Conservation (phyloP, 37 sponge, comb jelly and placozoan genomes). For the Chondrilla cf. caribensis region DNA sequence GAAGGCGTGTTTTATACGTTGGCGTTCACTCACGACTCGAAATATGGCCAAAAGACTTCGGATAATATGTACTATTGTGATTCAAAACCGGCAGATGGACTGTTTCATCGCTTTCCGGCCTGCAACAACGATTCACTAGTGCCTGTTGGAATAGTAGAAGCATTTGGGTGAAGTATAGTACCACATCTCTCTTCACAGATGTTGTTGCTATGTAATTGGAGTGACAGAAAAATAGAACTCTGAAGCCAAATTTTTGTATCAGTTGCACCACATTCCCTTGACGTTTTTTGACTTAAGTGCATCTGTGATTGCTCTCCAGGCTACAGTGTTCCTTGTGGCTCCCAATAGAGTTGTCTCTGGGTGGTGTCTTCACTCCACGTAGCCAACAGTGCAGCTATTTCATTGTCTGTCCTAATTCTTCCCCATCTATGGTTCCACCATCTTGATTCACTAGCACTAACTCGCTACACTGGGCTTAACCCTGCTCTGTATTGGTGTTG, state of each 20-base stretch:
- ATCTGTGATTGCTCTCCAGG: background rate
- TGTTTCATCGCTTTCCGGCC: background rate
- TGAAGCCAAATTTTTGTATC: conserved; percentile 13
- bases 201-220: conserved; percentile 4
- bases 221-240: conserved; percentile 10
- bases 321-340: background rate
- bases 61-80: background rate
- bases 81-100: background rate
- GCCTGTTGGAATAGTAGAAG: background rate
- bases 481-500: background rate
- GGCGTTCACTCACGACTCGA: background rate
- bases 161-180: background rate
- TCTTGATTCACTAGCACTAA: background rate
- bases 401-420: background rate
- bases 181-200: background rate
- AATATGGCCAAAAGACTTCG: background rate
- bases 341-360: conserved; percentile 7
- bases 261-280: background rate
- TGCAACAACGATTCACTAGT: background rate
- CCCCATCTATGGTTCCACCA: conserved; percentile 7
- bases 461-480: background rate
- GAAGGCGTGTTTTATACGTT: background rate
- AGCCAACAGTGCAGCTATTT: conserved; percentile 13
- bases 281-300: background rate
- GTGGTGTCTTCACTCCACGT: background rate